phyloP scores from a whole-genome alignment of 2,113 vertebrate genomes.

The Burhinus oedicnemus region DNA sequence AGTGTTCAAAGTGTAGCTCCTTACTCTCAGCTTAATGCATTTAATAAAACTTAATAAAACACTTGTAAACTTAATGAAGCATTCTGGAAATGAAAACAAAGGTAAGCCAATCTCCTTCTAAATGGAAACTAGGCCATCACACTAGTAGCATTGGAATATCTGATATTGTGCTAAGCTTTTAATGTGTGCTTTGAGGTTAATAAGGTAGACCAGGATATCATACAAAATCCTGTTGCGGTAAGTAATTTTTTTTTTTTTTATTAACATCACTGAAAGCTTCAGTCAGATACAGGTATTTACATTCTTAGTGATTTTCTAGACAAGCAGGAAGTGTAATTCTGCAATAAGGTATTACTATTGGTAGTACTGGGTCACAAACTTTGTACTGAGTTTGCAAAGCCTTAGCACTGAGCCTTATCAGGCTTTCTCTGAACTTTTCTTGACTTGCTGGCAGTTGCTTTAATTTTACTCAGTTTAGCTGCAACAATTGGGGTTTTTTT shows the following conservation, averaged over 20 bases:
- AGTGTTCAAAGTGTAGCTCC: constrained; percentile 47
- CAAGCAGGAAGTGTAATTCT: background rate
- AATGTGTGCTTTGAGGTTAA: background rate
- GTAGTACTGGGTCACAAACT: background rate
- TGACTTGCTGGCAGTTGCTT: background rate
- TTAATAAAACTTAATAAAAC: constrained; percentile 75
- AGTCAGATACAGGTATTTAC: background rate
- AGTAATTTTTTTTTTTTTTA: background rate
- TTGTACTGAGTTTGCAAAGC: background rate
- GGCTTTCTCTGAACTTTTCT: background rate
- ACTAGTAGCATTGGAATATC: background rate
- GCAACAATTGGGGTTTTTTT: background rate
- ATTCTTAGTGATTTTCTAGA: background rate
- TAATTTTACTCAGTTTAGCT: background rate
- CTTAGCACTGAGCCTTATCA: no score
- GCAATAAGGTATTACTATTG: background rate
- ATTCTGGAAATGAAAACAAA: constrained; percentile 64
- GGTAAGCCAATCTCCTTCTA: background rate
- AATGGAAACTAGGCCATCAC: background rate
- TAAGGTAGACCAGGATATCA: background rate
- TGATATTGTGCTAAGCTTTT: background rate
- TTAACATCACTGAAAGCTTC: background rate
- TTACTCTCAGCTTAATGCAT: constrained; percentile 62
- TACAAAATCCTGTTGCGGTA: background rate
- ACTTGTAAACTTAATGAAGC: constrained; percentile 65